Base-by-base conservation (phyloP, 2,113 vertebrate species). In the Dendrocopos noguchii region DNA sequence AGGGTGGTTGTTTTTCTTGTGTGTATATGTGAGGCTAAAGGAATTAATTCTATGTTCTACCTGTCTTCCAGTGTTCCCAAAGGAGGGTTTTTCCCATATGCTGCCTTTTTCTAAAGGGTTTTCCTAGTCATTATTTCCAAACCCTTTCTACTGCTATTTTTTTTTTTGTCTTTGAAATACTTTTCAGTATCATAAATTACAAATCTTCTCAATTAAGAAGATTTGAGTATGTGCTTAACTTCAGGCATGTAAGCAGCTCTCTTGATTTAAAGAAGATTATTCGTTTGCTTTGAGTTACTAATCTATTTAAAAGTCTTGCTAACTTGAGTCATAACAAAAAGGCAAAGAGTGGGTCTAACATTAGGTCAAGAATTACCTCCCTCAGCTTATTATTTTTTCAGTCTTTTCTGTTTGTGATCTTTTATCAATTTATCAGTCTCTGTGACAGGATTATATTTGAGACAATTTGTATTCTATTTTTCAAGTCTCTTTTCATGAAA, bases 121-220 rank as follows among this genome's bases (percentile, higher is more conserved):
- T 87, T 84, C 42, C 36, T 52, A 63, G 31, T 29, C 24, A 64
- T 5, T 56, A 68, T 80, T 76, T n/a, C 3, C 56, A 70, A 82
- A 74, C 64, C 4, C 27, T 82, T 87, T 83, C 18, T 65, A 46
- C 53, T 55, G 87, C 70, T 86, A 60, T 93, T 20, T 53, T 88
- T 90, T 97, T 97, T 94, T 93, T 53, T 82, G 88, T 95, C 87
- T 92, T 94, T 92, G 79, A 84, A 97, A 88, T 71, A 87, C 61
- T 93, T 96, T 75, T 34, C 57, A 66, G 61, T 95, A 94, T 96
- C 88, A 63, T 50, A 93, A 95, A 90, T 95, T 96, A 91, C 34
- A 95, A 88, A 88, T 90, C 34, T 84, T 20, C 52, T 91, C 42
- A 75, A 14, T 88, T 81, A 84, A 76, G n/a, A 28, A 64, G 3